phyloP scores from a whole-genome alignment of 35 echinoderm and acorn worm species.

The Anneissia japonica region DNA sequence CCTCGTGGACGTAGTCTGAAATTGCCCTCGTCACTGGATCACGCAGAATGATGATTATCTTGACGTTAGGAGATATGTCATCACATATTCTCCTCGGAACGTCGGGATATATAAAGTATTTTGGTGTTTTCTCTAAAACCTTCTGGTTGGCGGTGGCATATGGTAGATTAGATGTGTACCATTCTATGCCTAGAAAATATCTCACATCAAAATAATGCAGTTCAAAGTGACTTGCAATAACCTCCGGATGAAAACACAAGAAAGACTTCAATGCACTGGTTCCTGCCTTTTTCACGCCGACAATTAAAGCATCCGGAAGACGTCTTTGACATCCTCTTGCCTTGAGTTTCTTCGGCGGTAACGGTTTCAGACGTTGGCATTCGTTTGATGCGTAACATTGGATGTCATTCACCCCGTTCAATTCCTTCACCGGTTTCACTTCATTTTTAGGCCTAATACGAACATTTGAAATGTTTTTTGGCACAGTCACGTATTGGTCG shows the following conservation, averaged over 20 bases:
- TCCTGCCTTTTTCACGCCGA: constrained; percentile 48
- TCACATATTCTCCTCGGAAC: constrained; percentile 30
- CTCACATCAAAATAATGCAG: constrained; percentile 8
- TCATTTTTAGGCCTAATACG: neutral
- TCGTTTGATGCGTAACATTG: neutral
- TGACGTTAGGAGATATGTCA: constrained; percentile 10
- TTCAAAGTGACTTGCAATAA: neutral
- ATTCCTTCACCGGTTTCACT: neutral
- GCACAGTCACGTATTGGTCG: neutral
- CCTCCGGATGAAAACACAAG: constrained; percentile 23
- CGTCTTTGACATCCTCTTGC: constrained; percentile 8
- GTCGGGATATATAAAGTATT: constrained; percentile 45
- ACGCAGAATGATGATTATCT: constrained; percentile 37
- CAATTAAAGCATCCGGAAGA: constrained; percentile 29
- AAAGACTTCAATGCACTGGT: constrained; percentile 37
- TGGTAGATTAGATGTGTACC: constrained; percentile 64
- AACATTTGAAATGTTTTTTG: neutral
- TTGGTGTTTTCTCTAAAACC: constrained; percentile 69
- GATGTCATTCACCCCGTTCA: neutral
- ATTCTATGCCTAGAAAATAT: constrained; percentile 39
- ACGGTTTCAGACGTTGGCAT: neutral
- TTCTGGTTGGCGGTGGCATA: constrained; percentile 47
- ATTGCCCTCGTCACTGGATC: constrained; percentile 50
- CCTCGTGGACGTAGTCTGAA: constrained; percentile 32
- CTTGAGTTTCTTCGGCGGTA: neutral